Conservation (phyloP, 2,797 vertebrate genomes). For the Mareca strepera region DNA sequence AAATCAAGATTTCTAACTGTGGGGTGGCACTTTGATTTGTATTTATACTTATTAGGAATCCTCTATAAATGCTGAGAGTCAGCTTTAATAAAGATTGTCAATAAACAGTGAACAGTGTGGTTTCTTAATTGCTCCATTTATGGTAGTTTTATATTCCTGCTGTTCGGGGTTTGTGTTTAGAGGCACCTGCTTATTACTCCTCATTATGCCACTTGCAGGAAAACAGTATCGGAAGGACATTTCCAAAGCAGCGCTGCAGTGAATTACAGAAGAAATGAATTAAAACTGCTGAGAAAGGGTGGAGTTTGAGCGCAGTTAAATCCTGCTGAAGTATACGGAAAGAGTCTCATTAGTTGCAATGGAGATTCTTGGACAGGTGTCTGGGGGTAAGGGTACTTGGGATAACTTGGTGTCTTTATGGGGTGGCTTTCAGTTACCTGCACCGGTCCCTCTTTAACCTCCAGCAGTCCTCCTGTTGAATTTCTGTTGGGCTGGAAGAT, state of each 20-base stretch:
- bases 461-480: rapidly evolving
- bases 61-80: background rate
- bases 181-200: conserved; percentile 29
- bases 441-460: rapidly evolving
- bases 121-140: background rate
- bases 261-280: background rate
- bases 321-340: rapidly evolving
- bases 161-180: background rate
- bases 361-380: background rate
- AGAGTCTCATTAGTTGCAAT: rapidly evolving
- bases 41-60: conserved; percentile 24
- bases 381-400: background rate
- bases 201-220: background rate
- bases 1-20: conserved; percentile 48
- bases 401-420: no score
- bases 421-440: background rate
- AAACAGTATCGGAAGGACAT: background rate
- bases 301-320: background rate
- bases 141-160: background rate
- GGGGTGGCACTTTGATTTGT: background rate
- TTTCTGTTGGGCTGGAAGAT: background rate
- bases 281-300: background rate
- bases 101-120: background rate
- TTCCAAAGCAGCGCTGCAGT: background rate
- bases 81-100: conserved; percentile 47